phyloP scores from a whole-genome alignment of 2,888 invertebrate species.

The Hydroisotoma schaefferi region DNA sequence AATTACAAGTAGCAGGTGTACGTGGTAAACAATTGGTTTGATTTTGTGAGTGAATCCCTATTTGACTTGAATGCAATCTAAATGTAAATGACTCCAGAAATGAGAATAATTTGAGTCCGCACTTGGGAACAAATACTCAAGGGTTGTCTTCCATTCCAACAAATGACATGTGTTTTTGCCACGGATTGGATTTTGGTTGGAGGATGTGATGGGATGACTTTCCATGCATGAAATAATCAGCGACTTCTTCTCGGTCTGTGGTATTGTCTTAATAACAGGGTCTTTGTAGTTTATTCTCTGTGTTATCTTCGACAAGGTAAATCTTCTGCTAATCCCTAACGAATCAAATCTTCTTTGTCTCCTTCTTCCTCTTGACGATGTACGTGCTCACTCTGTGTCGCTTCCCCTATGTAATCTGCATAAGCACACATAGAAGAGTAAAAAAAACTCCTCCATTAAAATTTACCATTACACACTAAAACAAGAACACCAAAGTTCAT shows the following conservation, averaged over 20 bases:
- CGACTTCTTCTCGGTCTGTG: constrained; percentile 14
- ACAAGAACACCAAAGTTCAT: too few species aligned
- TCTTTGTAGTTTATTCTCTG: background rate
- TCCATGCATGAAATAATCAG: constrained; percentile 15
- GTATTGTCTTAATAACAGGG: constrained; percentile 12
- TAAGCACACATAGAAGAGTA: too few species aligned
- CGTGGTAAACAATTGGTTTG: constrained; percentile 13
- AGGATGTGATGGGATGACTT: constrained; percentile 5
- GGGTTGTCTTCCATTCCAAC: background rate
- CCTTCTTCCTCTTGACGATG: too few species aligned
- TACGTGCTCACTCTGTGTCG: too few species aligned
- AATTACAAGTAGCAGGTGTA: constrained; percentile 12
- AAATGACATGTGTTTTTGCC: background rate
- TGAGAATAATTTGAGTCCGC: constrained; percentile 13
- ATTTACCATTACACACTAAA: too few species aligned
- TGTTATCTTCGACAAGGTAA: too few species aligned
- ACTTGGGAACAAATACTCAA: too few species aligned
- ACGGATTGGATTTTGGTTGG: background rate
- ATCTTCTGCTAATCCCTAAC: too few species aligned
- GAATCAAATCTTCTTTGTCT: too few species aligned
- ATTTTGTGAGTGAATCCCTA: constrained; percentile 10
- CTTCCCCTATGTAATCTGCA: too few species aligned
- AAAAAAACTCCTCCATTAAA: too few species aligned
- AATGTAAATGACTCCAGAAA: constrained; percentile 15
- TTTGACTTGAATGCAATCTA: constrained; percentile 13